Conservation (phyloP, 2,113 vertebrate species). For the Raphicerus campestris region DNA sequence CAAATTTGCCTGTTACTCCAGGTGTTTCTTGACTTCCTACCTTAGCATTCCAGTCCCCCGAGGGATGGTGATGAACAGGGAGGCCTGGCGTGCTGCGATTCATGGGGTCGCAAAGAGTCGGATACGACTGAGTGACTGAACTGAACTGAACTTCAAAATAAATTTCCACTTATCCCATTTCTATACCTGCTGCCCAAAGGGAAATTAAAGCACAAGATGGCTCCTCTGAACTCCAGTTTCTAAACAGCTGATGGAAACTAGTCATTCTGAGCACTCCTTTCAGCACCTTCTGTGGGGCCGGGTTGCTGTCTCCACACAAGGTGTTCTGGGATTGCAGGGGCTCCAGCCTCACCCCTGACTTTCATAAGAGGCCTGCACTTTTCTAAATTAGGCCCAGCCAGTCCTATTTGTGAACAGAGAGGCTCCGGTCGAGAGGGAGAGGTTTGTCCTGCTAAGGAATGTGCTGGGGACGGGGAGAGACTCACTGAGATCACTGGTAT, state of each 20-base stretch:
- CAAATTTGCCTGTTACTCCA: too few species aligned
- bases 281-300: neutral
- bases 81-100: too few species aligned
- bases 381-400: conserved; percentile 58
- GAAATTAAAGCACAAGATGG: neutral
- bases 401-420: conserved; percentile 55
- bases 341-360: neutral
- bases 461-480: conserved; percentile 16
- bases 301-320: neutral
- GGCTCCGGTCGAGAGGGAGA: conserved; percentile 48
- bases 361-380: neutral
- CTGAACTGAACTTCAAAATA: neutral
- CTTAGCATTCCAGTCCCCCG: too few species aligned
- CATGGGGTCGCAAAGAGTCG: too few species aligned
- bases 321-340: neutral
- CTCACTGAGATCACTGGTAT: conserved; percentile 57
- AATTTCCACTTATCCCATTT: neutral
- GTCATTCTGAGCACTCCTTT: neutral
- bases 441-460: conserved; percentile 43
- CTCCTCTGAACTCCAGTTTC: neutral
- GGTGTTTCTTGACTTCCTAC: too few species aligned
- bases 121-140: too few species aligned
- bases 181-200: neutral
- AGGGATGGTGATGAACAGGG: too few species aligned
- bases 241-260: neutral